Percentiles rank a stretch among this genome's conserved stretches.
phyloP scores from a whole-genome alignment of 2,797 vertebrate species.

The Carcharodon carcharias region DNA sequence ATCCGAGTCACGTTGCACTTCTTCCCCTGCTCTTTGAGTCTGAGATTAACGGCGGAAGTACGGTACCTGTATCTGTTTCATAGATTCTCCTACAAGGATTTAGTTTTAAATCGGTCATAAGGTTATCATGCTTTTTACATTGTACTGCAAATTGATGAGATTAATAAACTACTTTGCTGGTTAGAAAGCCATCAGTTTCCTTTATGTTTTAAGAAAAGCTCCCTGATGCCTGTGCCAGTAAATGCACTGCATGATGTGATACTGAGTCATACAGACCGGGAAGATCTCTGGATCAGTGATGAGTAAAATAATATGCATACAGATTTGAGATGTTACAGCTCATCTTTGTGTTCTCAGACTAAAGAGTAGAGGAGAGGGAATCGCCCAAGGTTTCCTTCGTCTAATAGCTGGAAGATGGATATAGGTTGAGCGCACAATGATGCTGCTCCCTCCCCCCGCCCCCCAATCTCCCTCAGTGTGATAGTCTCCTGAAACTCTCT shows the following conservation, averaged over 20 bases:
- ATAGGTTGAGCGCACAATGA: not conserved
- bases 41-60: too few relatives aligned
- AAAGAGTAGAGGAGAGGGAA: not conserved
- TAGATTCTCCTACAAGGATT: not conserved
- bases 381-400: not conserved
- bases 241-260: not conserved
- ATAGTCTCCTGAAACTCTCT: too few relatives aligned
- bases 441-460: not conserved
- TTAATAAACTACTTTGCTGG: not conserved
- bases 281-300: not conserved
- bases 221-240: not conserved
- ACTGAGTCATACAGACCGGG: not conserved
- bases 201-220: not conserved
- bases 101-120: too few relatives aligned
- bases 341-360: not conserved
- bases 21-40: too few relatives aligned
- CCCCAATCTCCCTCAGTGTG: too few relatives aligned
- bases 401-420: not conserved
- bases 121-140: not conserved
- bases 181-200: not conserved
- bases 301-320: not conserved
- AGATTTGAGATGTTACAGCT: not conserved
- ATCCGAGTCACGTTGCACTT: too few relatives aligned
- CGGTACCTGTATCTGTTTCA: too few relatives aligned
- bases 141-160: not conserved